Percentiles rank a stretch among this genome's conserved stretches.
Conservation (phyloP, 2,113 vertebrate species). For the Athene cunicularia region DNA sequence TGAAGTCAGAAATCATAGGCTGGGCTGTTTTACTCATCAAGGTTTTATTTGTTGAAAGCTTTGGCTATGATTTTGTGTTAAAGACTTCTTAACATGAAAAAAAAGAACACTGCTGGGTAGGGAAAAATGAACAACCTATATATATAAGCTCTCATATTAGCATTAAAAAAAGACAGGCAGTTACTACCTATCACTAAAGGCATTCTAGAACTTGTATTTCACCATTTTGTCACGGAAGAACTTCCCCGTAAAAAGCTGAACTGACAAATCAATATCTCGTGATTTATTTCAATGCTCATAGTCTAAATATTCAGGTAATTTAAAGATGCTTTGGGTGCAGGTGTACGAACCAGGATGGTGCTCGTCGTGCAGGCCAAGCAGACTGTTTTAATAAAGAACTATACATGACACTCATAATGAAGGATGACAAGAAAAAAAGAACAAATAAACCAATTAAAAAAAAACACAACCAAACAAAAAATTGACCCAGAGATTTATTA, state of each 20-base stretch:
- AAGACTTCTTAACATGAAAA: not conserved
- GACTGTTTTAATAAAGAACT: not conserved
- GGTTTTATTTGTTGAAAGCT: not conserved
- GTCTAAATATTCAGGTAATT: not conserved
- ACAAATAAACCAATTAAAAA: not conserved
- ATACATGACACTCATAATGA: accelerated
- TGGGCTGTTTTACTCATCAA: not conserved
- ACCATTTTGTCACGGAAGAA: not conserved
- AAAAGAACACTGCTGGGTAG: not conserved
- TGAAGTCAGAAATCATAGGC: not conserved
- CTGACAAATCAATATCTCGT: not conserved
- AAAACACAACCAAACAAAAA: not conserved
- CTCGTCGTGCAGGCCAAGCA: not conserved
- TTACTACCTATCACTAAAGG: not conserved
- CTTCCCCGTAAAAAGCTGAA: not conserved
- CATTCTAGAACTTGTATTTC: not conserved
- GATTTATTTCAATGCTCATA: not conserved
- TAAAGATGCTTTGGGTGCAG: not conserved
- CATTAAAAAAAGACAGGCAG: not conserved
- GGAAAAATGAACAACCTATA: not conserved
- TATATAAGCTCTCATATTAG: not conserved
- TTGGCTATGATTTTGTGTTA: not conserved
- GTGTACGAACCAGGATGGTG: not conserved
- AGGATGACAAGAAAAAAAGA: not conserved
- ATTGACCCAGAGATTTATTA: not conserved